Conservation (phyloP, 1,140 invertebrate species). For the Drosophila micromelanica region DNA sequence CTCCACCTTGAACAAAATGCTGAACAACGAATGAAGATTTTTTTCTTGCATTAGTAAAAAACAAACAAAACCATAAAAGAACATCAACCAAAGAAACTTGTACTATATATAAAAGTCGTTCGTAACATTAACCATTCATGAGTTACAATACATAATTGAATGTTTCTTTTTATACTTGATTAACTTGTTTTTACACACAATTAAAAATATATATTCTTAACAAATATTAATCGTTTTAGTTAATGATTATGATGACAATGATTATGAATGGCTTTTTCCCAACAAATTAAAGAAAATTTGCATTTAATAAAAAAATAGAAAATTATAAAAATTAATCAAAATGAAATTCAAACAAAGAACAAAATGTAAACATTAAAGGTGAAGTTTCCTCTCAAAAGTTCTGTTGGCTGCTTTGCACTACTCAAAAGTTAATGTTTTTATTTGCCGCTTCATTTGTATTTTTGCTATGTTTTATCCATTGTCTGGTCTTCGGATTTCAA, state of each 20-base stretch:
- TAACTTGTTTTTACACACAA: slow-evolving; percentile 75
- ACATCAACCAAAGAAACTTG: slow-evolving; percentile 48
- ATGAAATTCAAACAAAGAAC: slow-evolving; percentile 30
- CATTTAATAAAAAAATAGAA: slow-evolving; percentile 40
- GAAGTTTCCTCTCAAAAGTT: slow-evolving; percentile 83
- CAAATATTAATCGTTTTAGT: slow-evolving; percentile 77
- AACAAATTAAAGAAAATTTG: slow-evolving; percentile 55
- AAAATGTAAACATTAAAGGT: slow-evolving; percentile 62
- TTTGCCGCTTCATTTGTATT: slow-evolving; percentile 53
- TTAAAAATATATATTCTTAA: slow-evolving; percentile 72
- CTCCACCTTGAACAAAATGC: slow-evolving; percentile 75
- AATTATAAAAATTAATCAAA: slow-evolving; percentile 22
- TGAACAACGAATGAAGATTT: slow-evolving; percentile 81
- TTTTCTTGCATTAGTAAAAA: no score
- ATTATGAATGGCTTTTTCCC: slow-evolving; percentile 75
- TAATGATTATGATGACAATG: slow-evolving; percentile 52
- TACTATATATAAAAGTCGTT: slow-evolving; percentile 73
- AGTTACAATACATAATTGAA: slow-evolving; percentile 73
- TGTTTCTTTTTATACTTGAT: slow-evolving; percentile 75
- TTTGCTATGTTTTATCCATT: slow-evolving; percentile 45
- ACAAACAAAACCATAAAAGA: slow-evolving; percentile 42
- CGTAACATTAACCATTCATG: slow-evolving; percentile 80
- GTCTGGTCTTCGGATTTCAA: slow-evolving; percentile 38
- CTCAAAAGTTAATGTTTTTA: slow-evolving; percentile 33
- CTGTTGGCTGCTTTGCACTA: slow-evolving; percentile 57